Base-by-base conservation (phyloP, 1,140 invertebrate genomes). In the Mycetomoellerius zeteki region DNA sequence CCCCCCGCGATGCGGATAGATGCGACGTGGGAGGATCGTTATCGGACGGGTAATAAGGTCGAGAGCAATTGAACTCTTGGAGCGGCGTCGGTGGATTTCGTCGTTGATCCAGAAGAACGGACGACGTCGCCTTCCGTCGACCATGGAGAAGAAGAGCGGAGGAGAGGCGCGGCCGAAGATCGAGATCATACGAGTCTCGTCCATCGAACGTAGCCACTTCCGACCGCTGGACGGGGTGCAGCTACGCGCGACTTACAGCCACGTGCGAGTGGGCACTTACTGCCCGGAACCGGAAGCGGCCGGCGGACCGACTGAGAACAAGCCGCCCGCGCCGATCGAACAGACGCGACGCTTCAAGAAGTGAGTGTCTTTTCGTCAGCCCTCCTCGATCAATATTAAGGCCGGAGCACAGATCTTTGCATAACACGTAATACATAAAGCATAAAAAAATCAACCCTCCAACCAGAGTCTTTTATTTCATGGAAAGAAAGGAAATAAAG, bases 221-320 rank as follows among this genome's bases (percentile, higher is more conserved):
- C 94, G 94, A 43, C 94, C 95, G 16, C 82, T 95, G 56, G 95
- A 95, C 85, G 93, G 94, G 60, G 93, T 95, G 65, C 94, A 95
- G 89, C 90, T 95, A 75, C 89, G 93, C 60, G 92, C 94, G 24
- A 91, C 93, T 37, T 95, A 95, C 85, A 94, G 94, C 85, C 94
- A 95, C 85, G 91, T 95, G 77, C 92, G 94, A 75, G 91, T 95
- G 27, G 95, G 94, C 60, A 94, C 93, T 87, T 95, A 94, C 88
- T 94, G 94, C 58, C 92, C 93, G 64, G 94, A 94, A 76, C 92
- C 93, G 76, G 94, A 94, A 93, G 86, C 82, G 43, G 54, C 88
- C 27, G 52, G 54, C 50, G 52, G 60, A 19, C 85, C 89, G 76
- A 85, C 86, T 76, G 94, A 94, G 80, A 92, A 90, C 86, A 94